Evolutionary conservation across 2,797 vertebrate genomes (phyloP).

Genomic region (Brachyrhaphis roseni): DNA sequence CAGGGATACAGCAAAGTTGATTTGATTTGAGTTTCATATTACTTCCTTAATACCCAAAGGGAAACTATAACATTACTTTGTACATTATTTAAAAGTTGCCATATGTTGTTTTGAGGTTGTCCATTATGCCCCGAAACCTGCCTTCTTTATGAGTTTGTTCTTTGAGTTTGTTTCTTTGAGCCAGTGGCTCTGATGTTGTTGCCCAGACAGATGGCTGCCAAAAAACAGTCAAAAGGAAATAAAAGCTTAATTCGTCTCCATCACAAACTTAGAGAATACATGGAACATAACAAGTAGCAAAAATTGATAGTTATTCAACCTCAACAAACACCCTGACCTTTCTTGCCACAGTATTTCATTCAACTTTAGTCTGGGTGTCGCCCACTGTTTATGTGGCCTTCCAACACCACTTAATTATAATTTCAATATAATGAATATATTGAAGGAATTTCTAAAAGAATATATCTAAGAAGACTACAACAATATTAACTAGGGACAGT

Average conservation of each 20-base stretch:
- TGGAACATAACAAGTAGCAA: background rate
- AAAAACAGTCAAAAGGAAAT: background rate
- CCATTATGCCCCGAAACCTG: background rate
- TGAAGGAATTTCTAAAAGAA: background rate
- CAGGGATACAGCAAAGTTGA: background rate
- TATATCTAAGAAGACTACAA: background rate
- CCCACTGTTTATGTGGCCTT: background rate
- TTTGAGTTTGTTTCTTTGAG: slow-evolving; percentile 7
- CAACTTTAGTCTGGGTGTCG: background rate
- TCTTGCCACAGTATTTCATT: background rate
- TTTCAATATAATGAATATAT: background rate
- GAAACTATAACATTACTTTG: background rate
- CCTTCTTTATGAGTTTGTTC: background rate
- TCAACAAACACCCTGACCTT: background rate
- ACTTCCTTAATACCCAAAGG: background rate
- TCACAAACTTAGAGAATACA: background rate
- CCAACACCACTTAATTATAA: background rate
- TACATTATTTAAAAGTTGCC: background rate
- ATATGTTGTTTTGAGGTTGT: background rate
- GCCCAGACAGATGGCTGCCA: slow-evolving; percentile 2
- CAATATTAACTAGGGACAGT: background rate
- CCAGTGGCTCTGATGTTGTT: background rate
- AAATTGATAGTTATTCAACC: background rate
- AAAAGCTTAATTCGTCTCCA: background rate
- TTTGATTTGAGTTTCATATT: background rate